Evolutionary conservation across 2,888 invertebrate genomes (phyloP).

Genomic region (Eristalinus sepulchralis): DNA sequence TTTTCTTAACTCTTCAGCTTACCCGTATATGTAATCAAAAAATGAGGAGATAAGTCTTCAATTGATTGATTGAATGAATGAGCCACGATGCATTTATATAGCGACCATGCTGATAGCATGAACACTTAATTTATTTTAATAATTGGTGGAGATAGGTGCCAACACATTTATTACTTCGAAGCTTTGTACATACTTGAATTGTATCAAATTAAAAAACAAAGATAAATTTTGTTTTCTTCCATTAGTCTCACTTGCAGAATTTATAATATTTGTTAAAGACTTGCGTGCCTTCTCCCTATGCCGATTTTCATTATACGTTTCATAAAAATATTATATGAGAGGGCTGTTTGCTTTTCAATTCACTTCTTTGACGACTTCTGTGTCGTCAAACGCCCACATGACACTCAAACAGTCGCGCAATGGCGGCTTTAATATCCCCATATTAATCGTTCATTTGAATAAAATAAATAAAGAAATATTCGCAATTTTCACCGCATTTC

Average conservation of each 20-base stretch:
- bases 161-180: too few relatives aligned
- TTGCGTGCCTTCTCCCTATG: neutral
- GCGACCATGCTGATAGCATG: too few relatives aligned
- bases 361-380: neutral
- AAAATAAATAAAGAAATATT: conserved; percentile 63
- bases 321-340: neutral
- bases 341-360: neutral
- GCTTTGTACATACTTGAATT: too few relatives aligned
- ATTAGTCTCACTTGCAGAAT: neutral
- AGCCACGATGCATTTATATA: too few relatives aligned
- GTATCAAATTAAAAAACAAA: too few relatives aligned
- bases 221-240: too few relatives aligned
- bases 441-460: conserved; percentile 68
- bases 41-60: too few relatives aligned
- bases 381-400: neutral
- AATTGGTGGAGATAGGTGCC: too few relatives aligned
- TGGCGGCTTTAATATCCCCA: conserved; percentile 63
- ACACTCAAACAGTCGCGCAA: conserved; percentile 1
- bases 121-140: too few relatives aligned
- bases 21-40: too few relatives aligned
- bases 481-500: conserved; percentile 51
- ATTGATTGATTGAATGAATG: too few relatives aligned
- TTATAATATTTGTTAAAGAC: neutral
- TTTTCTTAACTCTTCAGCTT: too few relatives aligned
- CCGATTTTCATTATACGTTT: neutral